Percentiles rank a stretch among this genome's conserved stretches.
Conservation (phyloP, 2,888 invertebrate species). For the Meta bourneti region DNA sequence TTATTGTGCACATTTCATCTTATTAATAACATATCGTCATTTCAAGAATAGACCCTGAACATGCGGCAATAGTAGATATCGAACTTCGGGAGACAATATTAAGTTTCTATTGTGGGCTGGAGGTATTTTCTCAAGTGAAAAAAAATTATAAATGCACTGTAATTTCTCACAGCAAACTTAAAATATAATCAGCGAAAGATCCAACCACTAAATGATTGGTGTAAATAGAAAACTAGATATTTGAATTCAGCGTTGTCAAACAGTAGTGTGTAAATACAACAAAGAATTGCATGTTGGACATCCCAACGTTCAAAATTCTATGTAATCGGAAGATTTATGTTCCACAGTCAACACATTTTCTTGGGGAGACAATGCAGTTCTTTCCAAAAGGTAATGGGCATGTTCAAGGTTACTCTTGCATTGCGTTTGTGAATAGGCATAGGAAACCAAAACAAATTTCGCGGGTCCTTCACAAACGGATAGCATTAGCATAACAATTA, state of each 20-base stretch:
- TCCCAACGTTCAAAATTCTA: not conserved
- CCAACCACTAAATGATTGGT: too few species aligned
- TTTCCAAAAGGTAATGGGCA: not conserved
- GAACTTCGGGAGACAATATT: too few species aligned
- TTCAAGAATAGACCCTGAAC: too few species aligned
- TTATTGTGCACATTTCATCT: too few species aligned
- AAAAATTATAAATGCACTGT: too few species aligned
- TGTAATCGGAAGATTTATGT: not conserved
- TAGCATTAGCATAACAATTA: not conserved
- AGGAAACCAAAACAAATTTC: not conserved
- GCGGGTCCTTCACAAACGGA: not conserved
- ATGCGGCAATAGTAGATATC: too few species aligned
- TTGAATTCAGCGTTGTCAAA: not conserved
- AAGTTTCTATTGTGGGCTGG: too few species aligned
- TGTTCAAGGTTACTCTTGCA: not conserved
- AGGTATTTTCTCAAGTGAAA: too few species aligned
- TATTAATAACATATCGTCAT: too few species aligned
- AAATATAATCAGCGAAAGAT: too few species aligned
- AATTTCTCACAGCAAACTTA: too few species aligned
- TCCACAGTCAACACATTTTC: not conserved
- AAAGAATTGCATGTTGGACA: not conserved
- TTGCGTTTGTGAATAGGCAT: not conserved
- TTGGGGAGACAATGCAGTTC: not conserved
- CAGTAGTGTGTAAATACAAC: not conserved
- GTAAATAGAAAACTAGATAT: not conserved